Evolutionary conservation across 2,888 invertebrate genomes (phyloP).

Genomic region (Hesperia comma): DNA sequence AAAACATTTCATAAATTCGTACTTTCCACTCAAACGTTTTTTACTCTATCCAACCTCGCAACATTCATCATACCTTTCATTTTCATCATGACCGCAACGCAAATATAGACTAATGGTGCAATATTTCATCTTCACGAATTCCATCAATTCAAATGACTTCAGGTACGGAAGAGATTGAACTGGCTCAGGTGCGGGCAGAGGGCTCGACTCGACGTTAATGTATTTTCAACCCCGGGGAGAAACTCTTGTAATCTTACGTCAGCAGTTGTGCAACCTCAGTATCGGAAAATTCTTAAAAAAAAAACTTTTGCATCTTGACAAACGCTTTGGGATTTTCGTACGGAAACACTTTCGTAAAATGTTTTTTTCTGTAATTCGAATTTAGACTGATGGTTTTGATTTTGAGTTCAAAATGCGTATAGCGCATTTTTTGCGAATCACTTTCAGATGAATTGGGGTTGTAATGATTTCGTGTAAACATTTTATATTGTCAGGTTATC

Average conservation of each 20-base stretch:
- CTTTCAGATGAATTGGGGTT: too few relatives aligned
- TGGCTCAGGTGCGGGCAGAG: slow-evolving; percentile 11
- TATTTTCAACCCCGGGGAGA: slow-evolving; percentile 10
- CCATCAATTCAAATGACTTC: slow-evolving; percentile 23
- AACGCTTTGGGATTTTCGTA: too few relatives aligned
- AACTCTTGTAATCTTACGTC: slow-evolving; percentile 8
- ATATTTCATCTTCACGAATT: slow-evolving; percentile 22
- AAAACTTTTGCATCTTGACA: too few relatives aligned
- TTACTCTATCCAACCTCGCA: neutral
- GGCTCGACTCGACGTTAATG: slow-evolving; percentile 13
- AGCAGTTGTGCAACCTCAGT: neutral
- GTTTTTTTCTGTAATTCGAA: too few relatives aligned
- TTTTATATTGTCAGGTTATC: too few relatives aligned
- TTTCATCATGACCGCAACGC: neutral
- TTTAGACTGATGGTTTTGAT: too few relatives aligned
- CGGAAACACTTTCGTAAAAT: too few relatives aligned
- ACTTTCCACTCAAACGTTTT: neutral
- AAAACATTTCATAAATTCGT: neutral
- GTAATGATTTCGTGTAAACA: too few relatives aligned
- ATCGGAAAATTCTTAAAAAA: neutral
- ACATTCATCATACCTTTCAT: neutral
- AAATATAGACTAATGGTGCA: slow-evolving; percentile 7
- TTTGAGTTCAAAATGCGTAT: too few relatives aligned
- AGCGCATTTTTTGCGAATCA: too few relatives aligned
- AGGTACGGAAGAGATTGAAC: slow-evolving; percentile 19